A percentile compares a stretch with the other conserved stretches of the same genome.
Evolutionary conservation across 2,113 vertebrate genomes (phyloP).

Genomic region (Helogale parvula): DNA sequence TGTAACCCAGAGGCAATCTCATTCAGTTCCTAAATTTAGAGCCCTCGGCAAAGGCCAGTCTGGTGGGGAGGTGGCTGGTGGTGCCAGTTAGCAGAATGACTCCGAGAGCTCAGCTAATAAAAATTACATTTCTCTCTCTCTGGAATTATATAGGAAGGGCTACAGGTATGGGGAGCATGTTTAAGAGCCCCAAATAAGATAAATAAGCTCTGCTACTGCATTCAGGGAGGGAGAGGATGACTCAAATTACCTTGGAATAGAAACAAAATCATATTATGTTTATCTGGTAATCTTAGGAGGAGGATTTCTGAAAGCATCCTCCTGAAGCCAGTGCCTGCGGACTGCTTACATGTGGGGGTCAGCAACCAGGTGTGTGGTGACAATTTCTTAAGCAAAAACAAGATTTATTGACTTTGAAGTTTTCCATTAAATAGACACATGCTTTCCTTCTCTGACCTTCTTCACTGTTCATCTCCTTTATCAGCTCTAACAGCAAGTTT

Average conservation of each 20-base stretch:
- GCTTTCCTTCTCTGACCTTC: slow-evolving; percentile 36
- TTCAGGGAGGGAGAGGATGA: slow-evolving; percentile 48
- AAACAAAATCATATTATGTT: slow-evolving; percentile 56
- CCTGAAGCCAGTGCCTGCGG: slow-evolving; percentile 48
- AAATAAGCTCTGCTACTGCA: slow-evolving; percentile 56
- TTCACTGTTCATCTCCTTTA: not conserved
- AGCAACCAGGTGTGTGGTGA: slow-evolving; percentile 13
- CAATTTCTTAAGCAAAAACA: slow-evolving; percentile 64
- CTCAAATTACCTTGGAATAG: slow-evolving; percentile 68
- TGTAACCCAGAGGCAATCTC: slow-evolving; percentile 85
- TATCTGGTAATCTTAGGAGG: slow-evolving; percentile 47
- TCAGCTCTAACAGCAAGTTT: slow-evolving; percentile 10
- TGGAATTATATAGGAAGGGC: slow-evolving; percentile 56
- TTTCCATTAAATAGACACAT: slow-evolving; percentile 62
- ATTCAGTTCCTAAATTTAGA: slow-evolving; percentile 88
- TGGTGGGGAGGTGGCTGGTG: slow-evolving; percentile 78
- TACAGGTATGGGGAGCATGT: slow-evolving; percentile 64
- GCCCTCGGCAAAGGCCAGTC: slow-evolving; percentile 83
- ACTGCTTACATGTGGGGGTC: slow-evolving; percentile 48
- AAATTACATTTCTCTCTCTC: slow-evolving; percentile 82
- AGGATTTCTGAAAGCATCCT: slow-evolving; percentile 71
- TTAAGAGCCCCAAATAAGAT: slow-evolving; percentile 62
- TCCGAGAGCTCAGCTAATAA: slow-evolving; percentile 83
- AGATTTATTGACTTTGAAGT: slow-evolving; percentile 68
- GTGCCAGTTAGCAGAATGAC: slow-evolving; percentile 83